phyloP scores from a whole-genome alignment of 2,888 invertebrate species.

The Drymonia ruficornis region DNA sequence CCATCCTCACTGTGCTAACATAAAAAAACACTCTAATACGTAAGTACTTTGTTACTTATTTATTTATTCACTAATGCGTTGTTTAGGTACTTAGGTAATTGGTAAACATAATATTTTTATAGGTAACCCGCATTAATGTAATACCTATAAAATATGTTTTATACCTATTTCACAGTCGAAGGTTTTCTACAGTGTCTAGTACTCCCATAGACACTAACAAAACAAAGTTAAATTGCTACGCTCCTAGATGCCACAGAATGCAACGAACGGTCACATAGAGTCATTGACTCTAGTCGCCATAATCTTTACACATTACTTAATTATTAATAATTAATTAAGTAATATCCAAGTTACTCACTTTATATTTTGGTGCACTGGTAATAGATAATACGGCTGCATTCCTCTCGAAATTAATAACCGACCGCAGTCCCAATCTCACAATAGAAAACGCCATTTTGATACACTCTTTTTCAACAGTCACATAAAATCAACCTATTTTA shows the following conservation, averaged over 20 bases:
- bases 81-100: too few species aligned
- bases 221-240: not conserved
- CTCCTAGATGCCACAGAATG: conserved; percentile 12
- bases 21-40: too few species aligned
- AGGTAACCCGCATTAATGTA: too few species aligned
- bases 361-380: conserved; percentile 60
- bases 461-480: conserved; percentile 26
- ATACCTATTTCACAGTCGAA: too few species aligned
- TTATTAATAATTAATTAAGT: not conserved
- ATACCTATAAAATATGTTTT: too few species aligned
- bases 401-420: conserved; percentile 65
- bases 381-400: conserved; percentile 60
- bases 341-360: conserved; percentile 60
- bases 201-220: too few species aligned
- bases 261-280: conserved; percentile 15
- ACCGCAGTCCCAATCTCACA: conserved; percentile 68
- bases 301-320: not conserved
- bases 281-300: conserved; percentile 23
- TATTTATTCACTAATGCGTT: too few species aligned
- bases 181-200: too few species aligned
- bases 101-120: too few species aligned
- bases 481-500: conserved; percentile 15
- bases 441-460: conserved; percentile 77
- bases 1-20: too few species aligned
- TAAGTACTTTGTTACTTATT: too few species aligned